Base-by-base conservation (phyloP, 2,888 invertebrate genomes). In the Metalampra italica region DNA sequence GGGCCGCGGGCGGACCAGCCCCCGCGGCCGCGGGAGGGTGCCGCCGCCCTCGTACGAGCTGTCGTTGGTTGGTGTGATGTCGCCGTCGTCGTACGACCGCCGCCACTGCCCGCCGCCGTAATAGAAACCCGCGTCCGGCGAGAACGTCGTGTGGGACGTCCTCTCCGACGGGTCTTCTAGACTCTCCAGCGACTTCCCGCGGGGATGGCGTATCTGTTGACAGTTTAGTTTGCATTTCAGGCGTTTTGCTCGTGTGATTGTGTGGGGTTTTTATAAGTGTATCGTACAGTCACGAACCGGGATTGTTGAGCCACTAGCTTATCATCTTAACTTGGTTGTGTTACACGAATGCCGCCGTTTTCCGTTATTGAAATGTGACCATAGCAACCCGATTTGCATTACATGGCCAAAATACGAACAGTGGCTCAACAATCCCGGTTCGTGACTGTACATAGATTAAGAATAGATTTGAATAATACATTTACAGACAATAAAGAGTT, bases 51-150 rank as follows among this genome's bases (percentile, higher is more conserved):
- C 94, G 62, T 90, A 88, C 0, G 80, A 76, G 52, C 77, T 74
- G 57, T 97, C 96, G 72, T 97, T 97, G 43, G 97, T 97, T 11
- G 88, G 88, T 32, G 97, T 97, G 56, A 97, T 94, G 78, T 97
- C 97, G 13, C 97, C 97, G 72, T 97, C 97, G 76, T 97, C 96
- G 75, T 95, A 96, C 54, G 95, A 94, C 63, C 95, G 91, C 67
- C 94, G 91, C 94, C 94, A 94, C 56, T 92, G 90, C 0, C 90
- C 88, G 41, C 90, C 90, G 54, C 91, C 92, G 55, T 92, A 91
- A 75, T 91, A 92, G 41, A 91, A 76, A 3, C 82, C 90, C 45
- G 91, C 90, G 61, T 92, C 92, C 0, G 91, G 88, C 1, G 90
- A 90, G 68, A 92, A 92, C 1, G 92, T 92, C 45, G 91, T 90